Percentiles rank a stretch among this genome's conserved stretches.
Conservation (phyloP, 1,140 invertebrate species). For the Linepithema humile region DNA sequence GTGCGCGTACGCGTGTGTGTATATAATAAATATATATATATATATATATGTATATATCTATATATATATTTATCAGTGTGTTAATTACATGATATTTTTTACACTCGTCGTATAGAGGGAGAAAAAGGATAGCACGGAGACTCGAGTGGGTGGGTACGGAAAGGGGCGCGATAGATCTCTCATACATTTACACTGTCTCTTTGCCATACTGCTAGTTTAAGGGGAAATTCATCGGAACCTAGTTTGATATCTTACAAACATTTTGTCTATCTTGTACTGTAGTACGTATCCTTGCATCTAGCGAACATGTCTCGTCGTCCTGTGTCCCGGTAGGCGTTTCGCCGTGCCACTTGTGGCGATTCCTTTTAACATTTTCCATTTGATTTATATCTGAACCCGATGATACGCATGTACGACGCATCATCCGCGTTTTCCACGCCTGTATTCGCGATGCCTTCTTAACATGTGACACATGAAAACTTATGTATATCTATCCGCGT, state of each 20-base stretch:
- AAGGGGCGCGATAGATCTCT: conserved; percentile 67
- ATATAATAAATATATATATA: conserved; percentile 70
- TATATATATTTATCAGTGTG: conserved; percentile 75
- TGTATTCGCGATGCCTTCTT: neutral
- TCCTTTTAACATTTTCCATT: neutral
- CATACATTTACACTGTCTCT: conserved; percentile 79
- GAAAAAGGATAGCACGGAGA: conserved; percentile 71
- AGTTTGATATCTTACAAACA: conserved; percentile 80
- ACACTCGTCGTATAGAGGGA: conserved; percentile 80
- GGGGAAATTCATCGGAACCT: conserved; percentile 77
- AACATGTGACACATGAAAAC: neutral
- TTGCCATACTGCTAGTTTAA: conserved; percentile 75
- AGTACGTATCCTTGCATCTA: conserved; percentile 78
- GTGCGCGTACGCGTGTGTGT: conserved; percentile 63
- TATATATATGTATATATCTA: conserved; percentile 70
- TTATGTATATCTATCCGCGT: neutral
- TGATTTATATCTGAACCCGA: neutral
- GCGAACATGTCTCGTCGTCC: conserved; percentile 65
- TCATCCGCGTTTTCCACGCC: neutral
- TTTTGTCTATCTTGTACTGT: conserved; percentile 79
- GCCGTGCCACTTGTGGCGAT: conserved; percentile 8
- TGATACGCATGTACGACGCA: neutral
- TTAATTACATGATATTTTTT: conserved; percentile 83
- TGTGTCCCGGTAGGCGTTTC: conserved; percentile 8
- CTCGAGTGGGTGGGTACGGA: conserved; percentile 20